Evolutionary conservation across 2,888 invertebrate genomes (phyloP), one percentile per base, ranked within the genome.

Genomic region (Standfussiana lucernea): DNA sequence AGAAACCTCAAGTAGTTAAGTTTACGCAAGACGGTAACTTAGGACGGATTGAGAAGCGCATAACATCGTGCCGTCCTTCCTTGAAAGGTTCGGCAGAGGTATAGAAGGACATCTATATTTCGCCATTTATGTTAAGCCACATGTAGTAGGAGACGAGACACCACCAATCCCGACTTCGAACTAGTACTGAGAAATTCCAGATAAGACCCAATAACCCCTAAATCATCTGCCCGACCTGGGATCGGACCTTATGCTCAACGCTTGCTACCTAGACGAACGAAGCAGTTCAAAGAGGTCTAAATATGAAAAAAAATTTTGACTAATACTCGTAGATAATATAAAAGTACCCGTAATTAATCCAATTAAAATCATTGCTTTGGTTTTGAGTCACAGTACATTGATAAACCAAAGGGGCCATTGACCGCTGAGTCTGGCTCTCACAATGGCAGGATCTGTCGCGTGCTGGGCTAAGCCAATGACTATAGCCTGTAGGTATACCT

Each of bases 371-470:
- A 35, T 28, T 21, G 21, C 5, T 21, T 72, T 45, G n/a, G 56
- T 15, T 68, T 67, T 50, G 32, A 21, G 0, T 11, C n/a, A 32
- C 24, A 35, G 45, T 10, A 77, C 13, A 10, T 24, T 21, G 40
- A 32, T 40, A 32, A 32, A 6, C 1, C 13, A 56, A 56, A 64
- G 24, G 24, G 50, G 53, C 56, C 53, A 32, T 40, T 65, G 47
- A 37, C 64, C 72, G 6, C 64, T 7, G 37, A 59, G 18, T 45
- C 45, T 75, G 37, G 62, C 53, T 40, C 64, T 45, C 53, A 62
- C 40, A 68, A 77, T 65, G 7, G 66, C 37, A 47, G 62, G 69
- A 53, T 37, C 47, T 56, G 53, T 79, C 62, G 32, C 62, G 45
- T 68, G 69, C 24, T 42, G 4, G 42, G 5, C 24, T 76, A 68